A percentile compares a stretch with the other conserved stretches of the same genome.
phyloP scores from a whole-genome alignment of 1,140 invertebrate species.

The Dendroctonus ponderosae region DNA sequence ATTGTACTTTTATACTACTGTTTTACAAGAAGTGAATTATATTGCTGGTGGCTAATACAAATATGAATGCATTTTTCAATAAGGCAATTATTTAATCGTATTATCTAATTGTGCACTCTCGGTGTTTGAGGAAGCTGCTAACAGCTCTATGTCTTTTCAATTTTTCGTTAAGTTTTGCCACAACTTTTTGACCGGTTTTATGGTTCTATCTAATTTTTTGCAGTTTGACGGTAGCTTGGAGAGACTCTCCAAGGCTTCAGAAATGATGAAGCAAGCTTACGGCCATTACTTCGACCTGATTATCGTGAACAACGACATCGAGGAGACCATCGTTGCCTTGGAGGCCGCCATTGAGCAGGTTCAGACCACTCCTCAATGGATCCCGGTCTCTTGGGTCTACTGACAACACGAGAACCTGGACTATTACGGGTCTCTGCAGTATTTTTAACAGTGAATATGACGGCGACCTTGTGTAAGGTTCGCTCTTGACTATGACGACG shows the following conservation, averaged over 20 bases:
- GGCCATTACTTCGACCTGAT: conserved; percentile 98
- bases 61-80: too few species aligned
- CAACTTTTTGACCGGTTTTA: too few species aligned
- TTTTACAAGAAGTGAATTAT: too few species aligned
- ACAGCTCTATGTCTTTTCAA: too few species aligned
- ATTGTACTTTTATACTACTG: too few species aligned
- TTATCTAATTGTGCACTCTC: too few species aligned
- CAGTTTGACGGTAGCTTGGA: conserved; percentile 97
- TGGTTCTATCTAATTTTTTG: conserved; percentile 42
- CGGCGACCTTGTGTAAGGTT: conserved; percentile 28
- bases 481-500: conserved; percentile 1
- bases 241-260: conserved; percentile 91
- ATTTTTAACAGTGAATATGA: conserved; percentile 40
- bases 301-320: conserved; percentile 99
- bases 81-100: too few species aligned
- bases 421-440: conserved; percentile 45
- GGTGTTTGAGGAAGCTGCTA: too few species aligned
- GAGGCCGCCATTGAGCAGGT: conserved; percentile 89
- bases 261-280: conserved; percentile 91
- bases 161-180: too few species aligned
- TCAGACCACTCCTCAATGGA: conserved; percentile 91
- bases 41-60: too few species aligned
- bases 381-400: conserved; percentile 93
- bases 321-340: conserved; percentile 92
- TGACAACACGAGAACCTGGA: conserved; percentile 63